A percentile compares a stretch with the other conserved stretches of the same genome.
Evolutionary conservation across 30 jellyfish, hydroid and myxozoan species (phyloP).

Genomic region (Hydractinia echinata): DNA sequence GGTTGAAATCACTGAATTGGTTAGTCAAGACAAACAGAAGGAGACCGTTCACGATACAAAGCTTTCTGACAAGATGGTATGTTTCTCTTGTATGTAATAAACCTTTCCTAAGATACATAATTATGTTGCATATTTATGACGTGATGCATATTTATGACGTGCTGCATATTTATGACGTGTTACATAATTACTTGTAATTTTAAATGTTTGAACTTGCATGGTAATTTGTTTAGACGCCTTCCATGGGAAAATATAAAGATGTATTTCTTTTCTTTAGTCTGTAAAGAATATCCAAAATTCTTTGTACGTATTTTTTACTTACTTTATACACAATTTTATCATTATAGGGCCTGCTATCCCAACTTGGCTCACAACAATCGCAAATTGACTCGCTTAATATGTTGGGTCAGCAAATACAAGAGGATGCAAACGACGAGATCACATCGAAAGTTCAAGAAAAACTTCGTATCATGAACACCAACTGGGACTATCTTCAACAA

Average conservation of each 20-base stretch:
- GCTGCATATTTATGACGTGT: too few relatives aligned
- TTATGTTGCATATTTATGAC: too few relatives aligned
- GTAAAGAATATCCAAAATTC: too few relatives aligned
- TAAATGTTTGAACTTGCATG: too few relatives aligned
- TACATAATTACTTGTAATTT: too few relatives aligned
- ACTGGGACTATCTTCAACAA: slow-evolving; percentile 60
- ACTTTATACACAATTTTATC: too few relatives aligned
- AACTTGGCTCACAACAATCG: slow-evolving; percentile 75
- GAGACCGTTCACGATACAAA: background rate
- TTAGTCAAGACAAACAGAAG: slow-evolving; percentile 1
- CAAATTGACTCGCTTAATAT: slow-evolving; percentile 70
- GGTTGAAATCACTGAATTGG: slow-evolving; percentile 43
- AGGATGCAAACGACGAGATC: slow-evolving; percentile 42
- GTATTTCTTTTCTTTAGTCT: background rate
- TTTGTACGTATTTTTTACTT: background rate
- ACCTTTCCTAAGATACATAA: background rate
- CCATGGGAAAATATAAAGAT: too few relatives aligned
- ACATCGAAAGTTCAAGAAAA: slow-evolving; percentile 60
- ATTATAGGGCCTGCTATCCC: slow-evolving; percentile 57
- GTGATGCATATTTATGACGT: too few relatives aligned
- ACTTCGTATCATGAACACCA: slow-evolving; percentile 58
- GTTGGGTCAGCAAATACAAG: slow-evolving; percentile 72
- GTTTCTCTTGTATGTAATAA: background rate
- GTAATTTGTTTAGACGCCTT: too few relatives aligned
- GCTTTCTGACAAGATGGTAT: background rate